Evolutionary conservation across 2,113 vertebrate species (phyloP).

Genomic region (Narcine bancroftii): DNA sequence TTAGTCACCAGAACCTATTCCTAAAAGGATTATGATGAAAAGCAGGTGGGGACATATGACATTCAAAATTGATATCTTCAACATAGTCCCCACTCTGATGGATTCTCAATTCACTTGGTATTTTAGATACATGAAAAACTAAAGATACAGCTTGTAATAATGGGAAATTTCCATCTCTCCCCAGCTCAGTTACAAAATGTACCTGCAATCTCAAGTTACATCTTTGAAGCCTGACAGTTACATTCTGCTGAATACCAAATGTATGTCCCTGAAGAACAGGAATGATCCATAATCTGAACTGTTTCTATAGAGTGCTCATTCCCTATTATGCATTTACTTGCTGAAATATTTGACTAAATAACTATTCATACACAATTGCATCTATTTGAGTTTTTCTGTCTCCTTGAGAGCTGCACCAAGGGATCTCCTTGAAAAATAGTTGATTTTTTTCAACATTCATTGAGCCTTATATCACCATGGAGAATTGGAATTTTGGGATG

Average conservation of each 20-base stretch:
- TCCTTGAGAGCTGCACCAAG: neutral
- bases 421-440: neutral
- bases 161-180: neutral
- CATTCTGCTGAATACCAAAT: neutral
- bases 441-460: neutral
- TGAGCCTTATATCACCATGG: neutral
- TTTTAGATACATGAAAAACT: neutral
- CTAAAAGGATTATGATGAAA: neutral
- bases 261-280: neutral
- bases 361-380: neutral
- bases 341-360: neutral
- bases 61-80: neutral
- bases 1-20: neutral
- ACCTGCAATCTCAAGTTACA: constrained; percentile 11
- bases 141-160: neutral
- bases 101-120: constrained; percentile 8
- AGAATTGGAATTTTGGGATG: neutral
- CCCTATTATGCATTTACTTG: neutral
- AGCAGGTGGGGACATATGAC: neutral
- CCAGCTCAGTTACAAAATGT: neutral
- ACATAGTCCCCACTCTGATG: neutral
- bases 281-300: constrained; percentile 11
- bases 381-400: neutral
- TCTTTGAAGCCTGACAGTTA: neutral
- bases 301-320: neutral